These are phyloP conservation scores for Chionoecetes opilio DNA, from an alignment of 1,140 invertebrate species.

Conservation along the genomic window DNA sequence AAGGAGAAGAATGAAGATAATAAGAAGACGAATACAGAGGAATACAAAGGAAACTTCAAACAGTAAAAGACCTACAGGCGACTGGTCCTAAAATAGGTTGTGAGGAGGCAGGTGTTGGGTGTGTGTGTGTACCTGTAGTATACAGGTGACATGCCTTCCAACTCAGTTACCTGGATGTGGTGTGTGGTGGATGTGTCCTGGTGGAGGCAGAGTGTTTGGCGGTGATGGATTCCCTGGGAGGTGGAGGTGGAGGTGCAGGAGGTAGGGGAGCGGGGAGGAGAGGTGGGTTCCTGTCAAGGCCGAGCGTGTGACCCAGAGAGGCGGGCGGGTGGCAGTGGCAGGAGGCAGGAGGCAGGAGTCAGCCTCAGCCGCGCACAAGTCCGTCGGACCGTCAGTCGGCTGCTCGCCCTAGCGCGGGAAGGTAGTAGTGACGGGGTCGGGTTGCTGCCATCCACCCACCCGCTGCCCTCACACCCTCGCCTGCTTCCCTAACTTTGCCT, in stretches of 20 bases:
- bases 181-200: neutral
- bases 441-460: neutral
- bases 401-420: conserved; percentile 13
- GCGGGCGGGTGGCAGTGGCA: neutral
- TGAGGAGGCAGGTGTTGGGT: too few relatives aligned
- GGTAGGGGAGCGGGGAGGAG: neutral
- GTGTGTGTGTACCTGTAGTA: neutral
- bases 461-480: neutral
- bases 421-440: neutral
- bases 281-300: neutral
- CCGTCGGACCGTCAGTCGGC: neutral
- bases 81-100: too few relatives aligned
- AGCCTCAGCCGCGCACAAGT: neutral
- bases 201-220: neutral
- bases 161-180: neutral
- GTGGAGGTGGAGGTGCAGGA: neutral
- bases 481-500: too few relatives aligned
- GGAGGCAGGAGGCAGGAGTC: too few relatives aligned
- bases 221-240: neutral
- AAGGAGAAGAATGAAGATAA: too few relatives aligned
- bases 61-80: too few relatives aligned
- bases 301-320: conserved; percentile 23
- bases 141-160: neutral
- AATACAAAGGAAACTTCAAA: too few relatives aligned
- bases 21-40: too few relatives aligned